Evolutionary conservation across 1,140 invertebrate genomes (phyloP), one percentile per base, ranked within the genome.

Genomic region (Daktulosphaira vitifoliae): DNA sequence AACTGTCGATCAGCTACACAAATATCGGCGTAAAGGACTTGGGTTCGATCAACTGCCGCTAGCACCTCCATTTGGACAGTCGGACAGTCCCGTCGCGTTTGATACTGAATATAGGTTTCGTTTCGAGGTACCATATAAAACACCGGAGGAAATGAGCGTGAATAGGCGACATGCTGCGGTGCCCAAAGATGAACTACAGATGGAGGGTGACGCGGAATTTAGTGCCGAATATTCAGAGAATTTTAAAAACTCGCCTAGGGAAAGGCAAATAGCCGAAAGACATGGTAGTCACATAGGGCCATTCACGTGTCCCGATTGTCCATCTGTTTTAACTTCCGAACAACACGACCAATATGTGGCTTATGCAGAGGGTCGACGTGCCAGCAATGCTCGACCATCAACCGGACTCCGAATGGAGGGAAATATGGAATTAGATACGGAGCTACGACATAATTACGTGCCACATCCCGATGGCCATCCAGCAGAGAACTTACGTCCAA

Each of bases 221-320:
- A 62, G 16, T 1, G 42, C 42, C 2, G 56, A 62, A 25, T 48
- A 62, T 39, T 38, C 56, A 5, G 56, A 62, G 18, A 39, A 13
- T 13, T 62, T n/a, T 16, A 29, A 20, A 13, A 25, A 62, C 42
- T 6, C 2, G 42, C 56, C 56, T 18, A 20, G 56, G 16, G 42
- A 48, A 4, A 39, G 56, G 42, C 44, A 62, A 11, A 2, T 62
- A 4, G 56, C 42, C 3, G 9, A 8, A 13, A 38, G 56, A 1
- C 56, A 62, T 13, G 56, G 56, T 18, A 62, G 56, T 22, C 56
- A 62, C 13, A 62, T 62, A 16, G 56, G 56, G 6, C 56, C 42
- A 15, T 65, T 65, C 5, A 46, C 37, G 29, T 50, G 49, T 20
- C 44, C 62, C 44, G 44, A 48, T 7, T 9, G 22, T 9, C 9